Evolutionary conservation across 2,888 invertebrate species (phyloP).

Genomic region (Lithophane ornitopus): DNA sequence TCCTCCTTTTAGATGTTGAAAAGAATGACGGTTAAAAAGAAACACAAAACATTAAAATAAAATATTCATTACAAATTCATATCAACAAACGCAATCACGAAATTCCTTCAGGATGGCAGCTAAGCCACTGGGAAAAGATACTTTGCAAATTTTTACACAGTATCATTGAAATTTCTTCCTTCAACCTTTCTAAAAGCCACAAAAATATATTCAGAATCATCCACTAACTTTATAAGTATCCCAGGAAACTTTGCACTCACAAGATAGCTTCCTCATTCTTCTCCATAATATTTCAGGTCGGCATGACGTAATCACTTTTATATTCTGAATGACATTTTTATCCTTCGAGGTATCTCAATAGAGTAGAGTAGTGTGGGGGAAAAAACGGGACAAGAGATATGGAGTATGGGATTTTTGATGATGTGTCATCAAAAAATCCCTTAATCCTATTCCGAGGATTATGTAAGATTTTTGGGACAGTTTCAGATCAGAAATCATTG

Average conservation of each 20-base stretch:
- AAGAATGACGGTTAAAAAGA: no score
- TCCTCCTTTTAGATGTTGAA: no score
- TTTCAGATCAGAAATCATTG: not conserved
- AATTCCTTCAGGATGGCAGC: not conserved
- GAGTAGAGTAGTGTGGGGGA: slow-evolving; percentile 35
- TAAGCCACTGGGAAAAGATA: not conserved
- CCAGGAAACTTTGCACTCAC: slow-evolving; percentile 46
- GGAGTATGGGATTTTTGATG: not conserved
- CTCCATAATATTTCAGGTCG: slow-evolving; percentile 36
- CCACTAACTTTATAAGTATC: slow-evolving; percentile 28
- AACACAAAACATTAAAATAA: no score
- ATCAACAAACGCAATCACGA: not conserved
- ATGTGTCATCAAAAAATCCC: no score
- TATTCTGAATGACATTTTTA: slow-evolving; percentile 56
- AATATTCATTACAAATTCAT: no score
- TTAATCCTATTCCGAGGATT: not conserved
- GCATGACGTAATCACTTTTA: slow-evolving; percentile 57
- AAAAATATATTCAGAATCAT: slow-evolving; percentile 24
- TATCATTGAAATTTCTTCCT: not conserved
- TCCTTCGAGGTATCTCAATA: slow-evolving; percentile 61
- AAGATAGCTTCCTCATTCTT: slow-evolving; percentile 34
- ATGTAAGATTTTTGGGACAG: no score
- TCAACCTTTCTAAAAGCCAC: slow-evolving; percentile 5
- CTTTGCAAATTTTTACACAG: not conserved
- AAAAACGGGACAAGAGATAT: not conserved